Conservation (phyloP, 92 coral and sea anemone genomes). For the Zoanthus gigantus region DNA sequence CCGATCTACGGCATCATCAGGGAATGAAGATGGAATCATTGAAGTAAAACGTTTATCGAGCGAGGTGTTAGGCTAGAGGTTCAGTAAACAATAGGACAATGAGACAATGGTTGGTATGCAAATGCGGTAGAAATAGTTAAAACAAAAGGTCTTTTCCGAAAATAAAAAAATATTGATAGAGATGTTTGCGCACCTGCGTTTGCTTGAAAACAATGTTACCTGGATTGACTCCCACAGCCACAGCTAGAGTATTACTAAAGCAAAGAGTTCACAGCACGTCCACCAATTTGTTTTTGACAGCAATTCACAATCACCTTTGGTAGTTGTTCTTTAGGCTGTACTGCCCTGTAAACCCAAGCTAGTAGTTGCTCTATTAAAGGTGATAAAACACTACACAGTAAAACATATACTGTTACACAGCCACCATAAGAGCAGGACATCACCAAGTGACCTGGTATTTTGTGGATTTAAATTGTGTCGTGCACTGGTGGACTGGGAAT, state of each 20-base stretch:
- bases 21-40: no score
- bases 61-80: no score
- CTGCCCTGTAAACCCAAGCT: conserved; percentile 19
- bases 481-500: conserved; percentile 6
- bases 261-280: conserved; percentile 62
- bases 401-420: conserved; percentile 45
- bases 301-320: conserved; percentile 38
- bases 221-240: conserved; percentile 39
- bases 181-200: conserved; percentile 51
- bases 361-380: conserved; percentile 26
- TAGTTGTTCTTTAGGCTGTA: conserved; percentile 6
- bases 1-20: no score
- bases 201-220: conserved; percentile 39
- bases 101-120: no score
- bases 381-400: conserved; percentile 27
- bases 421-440: conserved; percentile 50
- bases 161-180: conserved; percentile 33
- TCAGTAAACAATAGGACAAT: no score
- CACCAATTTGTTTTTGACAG: conserved; percentile 57
- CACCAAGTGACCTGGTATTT: conserved; percentile 39
- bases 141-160: no score
- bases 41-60: no score
- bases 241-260: conserved; percentile 48
- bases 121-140: no score
- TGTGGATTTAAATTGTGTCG: conserved; percentile 39